A percentile compares a stretch with the other conserved stretches of the same genome.
Conservation (phyloP, 2,888 invertebrate genomes). For the Nemotelus nigrinus region DNA sequence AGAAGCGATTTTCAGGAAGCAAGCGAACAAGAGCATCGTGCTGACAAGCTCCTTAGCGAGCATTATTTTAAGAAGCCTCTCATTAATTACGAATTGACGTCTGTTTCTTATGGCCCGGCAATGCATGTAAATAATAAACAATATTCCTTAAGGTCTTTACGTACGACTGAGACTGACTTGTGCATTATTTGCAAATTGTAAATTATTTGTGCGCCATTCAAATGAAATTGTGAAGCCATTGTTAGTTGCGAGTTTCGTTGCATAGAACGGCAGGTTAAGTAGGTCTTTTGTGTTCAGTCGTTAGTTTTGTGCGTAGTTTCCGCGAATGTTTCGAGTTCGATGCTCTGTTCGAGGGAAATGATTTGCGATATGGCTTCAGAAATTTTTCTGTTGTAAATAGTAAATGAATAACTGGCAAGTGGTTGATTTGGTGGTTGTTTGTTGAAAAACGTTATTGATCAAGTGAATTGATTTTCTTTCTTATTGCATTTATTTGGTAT, state of each 20-base stretch:
- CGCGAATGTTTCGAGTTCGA: too few species aligned
- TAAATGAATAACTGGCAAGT: too few species aligned
- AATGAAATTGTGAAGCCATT: conserved; percentile 25
- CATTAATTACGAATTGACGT: conserved; percentile 36
- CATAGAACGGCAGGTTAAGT: too few species aligned
- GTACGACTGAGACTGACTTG: neutral
- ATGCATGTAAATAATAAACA: conserved; percentile 21
- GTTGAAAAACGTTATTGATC: too few species aligned
- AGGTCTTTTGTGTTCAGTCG: too few species aligned
- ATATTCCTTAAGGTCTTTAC: conserved; percentile 17
- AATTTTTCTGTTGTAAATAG: too few species aligned
- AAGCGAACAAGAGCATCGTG: conserved; percentile 1
- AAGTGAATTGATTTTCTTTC: too few species aligned
- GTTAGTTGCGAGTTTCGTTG: neutral
- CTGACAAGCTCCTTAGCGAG: conserved; percentile 2
- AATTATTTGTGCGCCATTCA: conserved; percentile 25
- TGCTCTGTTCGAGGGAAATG: too few species aligned
- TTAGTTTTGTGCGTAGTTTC: too few species aligned
- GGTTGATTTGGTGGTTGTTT: too few species aligned
- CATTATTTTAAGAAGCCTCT: conserved; percentile 36
- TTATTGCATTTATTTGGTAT: too few species aligned
- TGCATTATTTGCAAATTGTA: conserved; percentile 24
- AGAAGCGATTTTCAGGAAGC: neutral
- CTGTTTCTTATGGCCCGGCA: neutral
- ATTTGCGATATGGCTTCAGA: too few species aligned